These are phyloP conservation scores for Heliothis peltigera DNA, from an alignment of 2,888 invertebrate genomes.

Conservation along the genomic window DNA sequence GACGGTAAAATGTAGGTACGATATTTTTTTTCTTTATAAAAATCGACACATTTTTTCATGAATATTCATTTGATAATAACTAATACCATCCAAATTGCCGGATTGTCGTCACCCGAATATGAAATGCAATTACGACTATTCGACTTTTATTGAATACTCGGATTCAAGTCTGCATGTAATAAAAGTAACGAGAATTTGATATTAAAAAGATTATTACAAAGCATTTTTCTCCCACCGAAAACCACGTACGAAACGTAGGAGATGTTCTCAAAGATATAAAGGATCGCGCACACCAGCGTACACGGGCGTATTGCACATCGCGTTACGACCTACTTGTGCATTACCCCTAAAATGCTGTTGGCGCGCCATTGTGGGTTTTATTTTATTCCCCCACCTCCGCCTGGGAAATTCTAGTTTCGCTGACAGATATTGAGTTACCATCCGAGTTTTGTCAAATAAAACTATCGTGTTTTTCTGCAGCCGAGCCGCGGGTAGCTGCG, in stretches of 20 bases:
- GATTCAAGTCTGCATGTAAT: slow-evolving; percentile 28
- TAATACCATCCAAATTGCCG: no score
- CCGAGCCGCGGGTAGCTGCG: slow-evolving; percentile 37
- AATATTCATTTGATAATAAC: no score
- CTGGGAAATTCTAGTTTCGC: slow-evolving; percentile 82
- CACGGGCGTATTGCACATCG: slow-evolving; percentile 14
- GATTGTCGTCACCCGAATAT: slow-evolving; percentile 12
- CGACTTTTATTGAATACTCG: slow-evolving; percentile 21
- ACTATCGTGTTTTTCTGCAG: slow-evolving; percentile 70
- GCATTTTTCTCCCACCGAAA: slow-evolving; percentile 35
- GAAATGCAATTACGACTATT: slow-evolving; percentile 27
- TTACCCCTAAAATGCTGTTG: slow-evolving; percentile 68
- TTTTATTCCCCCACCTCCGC: slow-evolving; percentile 78
- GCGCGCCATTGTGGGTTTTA: slow-evolving; percentile 73
- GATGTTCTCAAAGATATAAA: slow-evolving; percentile 46
- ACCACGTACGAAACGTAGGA: slow-evolving; percentile 54
- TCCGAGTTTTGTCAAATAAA: slow-evolving; percentile 79
- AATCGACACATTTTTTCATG: no score
- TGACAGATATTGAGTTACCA: slow-evolving; percentile 84
- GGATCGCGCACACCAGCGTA: slow-evolving; percentile 25
- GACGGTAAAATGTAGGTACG: background rate
- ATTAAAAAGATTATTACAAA: slow-evolving; percentile 51
- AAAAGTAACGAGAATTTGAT: slow-evolving; percentile 46
- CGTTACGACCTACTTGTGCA: slow-evolving; percentile 55
- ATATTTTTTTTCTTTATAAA: no score